These are phyloP conservation scores for Potamilus streckersoni DNA, from an alignment of 1,140 invertebrate species.

Conservation along the genomic window DNA sequence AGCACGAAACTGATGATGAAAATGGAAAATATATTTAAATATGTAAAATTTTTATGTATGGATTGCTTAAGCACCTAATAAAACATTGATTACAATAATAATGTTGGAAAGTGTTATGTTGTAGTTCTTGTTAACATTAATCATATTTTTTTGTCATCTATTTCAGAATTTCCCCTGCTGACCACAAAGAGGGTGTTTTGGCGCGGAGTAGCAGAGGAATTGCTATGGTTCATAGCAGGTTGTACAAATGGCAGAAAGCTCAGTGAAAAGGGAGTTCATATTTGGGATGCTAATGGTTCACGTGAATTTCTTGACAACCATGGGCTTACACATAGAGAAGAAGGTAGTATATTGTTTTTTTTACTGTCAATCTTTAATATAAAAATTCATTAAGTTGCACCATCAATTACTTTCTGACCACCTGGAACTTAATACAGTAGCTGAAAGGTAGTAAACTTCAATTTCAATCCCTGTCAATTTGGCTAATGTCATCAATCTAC, in stretches of 20 bases:
- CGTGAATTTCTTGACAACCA: slow-evolving; percentile 89
- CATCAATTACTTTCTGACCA: no score
- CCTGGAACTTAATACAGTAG: not conserved
- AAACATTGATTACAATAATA: no score
- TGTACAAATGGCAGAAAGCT: slow-evolving; percentile 93
- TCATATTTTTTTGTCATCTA: not conserved
- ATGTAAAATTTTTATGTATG: no score
- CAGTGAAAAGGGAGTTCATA: slow-evolving; percentile 87
- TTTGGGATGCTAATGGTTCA: slow-evolving; percentile 98
- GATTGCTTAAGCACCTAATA: no score
- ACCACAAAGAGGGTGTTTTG: slow-evolving; percentile 98
- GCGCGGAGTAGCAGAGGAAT: slow-evolving; percentile 92
- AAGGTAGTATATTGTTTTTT: slow-evolving; percentile 73
- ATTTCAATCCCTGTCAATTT: no score
- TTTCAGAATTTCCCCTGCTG: slow-evolving; percentile 83
- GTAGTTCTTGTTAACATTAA: no score
- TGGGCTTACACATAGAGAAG: slow-evolving; percentile 87
- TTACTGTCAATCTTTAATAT: not conserved
- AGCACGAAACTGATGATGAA: no score
- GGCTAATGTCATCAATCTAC: no score
- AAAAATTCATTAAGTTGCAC: not conserved
- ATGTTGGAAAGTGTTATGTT: no score
- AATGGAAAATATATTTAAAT: no score
- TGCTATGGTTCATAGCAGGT: slow-evolving; percentile 91
- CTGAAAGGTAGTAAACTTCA: not conserved